Evolutionary conservation across 2,888 invertebrate genomes (phyloP).

Genomic region (Metalampra italica): DNA sequence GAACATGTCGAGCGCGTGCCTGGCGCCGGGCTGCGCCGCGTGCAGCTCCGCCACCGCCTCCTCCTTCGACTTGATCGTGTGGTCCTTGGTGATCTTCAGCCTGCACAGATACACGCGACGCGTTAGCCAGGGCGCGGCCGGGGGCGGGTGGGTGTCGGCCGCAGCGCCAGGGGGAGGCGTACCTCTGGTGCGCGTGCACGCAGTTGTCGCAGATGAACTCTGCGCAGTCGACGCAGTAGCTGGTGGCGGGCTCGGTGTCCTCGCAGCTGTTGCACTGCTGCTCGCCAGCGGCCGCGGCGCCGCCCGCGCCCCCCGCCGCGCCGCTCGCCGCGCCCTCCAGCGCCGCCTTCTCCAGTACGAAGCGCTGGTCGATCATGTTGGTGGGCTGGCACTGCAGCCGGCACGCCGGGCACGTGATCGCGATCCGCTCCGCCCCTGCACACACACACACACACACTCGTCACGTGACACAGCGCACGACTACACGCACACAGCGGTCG

Average conservation of each 20-base stretch:
- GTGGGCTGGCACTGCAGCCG: slow-evolving; percentile 84
- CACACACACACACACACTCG: no score
- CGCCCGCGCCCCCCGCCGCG: slow-evolving; percentile 60
- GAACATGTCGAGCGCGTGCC: slow-evolving; percentile 81
- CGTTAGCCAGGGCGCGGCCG: no score
- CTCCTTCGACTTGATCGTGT: slow-evolving; percentile 91
- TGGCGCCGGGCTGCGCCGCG: slow-evolving; percentile 59
- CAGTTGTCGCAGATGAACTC: slow-evolving; percentile 96
- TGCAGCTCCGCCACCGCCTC: slow-evolving; percentile 84
- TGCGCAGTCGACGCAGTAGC: slow-evolving; percentile 93
- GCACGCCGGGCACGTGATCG: slow-evolving; percentile 84
- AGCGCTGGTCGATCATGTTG: slow-evolving; percentile 91
- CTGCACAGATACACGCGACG: slow-evolving; percentile 36
- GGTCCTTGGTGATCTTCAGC: slow-evolving; percentile 95
- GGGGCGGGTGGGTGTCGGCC: no score
- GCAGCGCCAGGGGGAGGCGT: not conserved
- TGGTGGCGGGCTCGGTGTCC: slow-evolving; percentile 89
- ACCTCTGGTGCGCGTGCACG: slow-evolving; percentile 93
- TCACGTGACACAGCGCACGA: not conserved
- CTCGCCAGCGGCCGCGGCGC: slow-evolving; percentile 59
- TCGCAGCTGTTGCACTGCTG: slow-evolving; percentile 90
- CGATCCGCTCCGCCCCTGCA: slow-evolving; percentile 58
- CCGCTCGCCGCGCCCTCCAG: slow-evolving; percentile 59
- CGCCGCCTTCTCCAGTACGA: slow-evolving; percentile 83
- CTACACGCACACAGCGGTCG: no score